phyloP scores from a whole-genome alignment of 2,797 vertebrate genomes.

The Megalops cyprinoides region DNA sequence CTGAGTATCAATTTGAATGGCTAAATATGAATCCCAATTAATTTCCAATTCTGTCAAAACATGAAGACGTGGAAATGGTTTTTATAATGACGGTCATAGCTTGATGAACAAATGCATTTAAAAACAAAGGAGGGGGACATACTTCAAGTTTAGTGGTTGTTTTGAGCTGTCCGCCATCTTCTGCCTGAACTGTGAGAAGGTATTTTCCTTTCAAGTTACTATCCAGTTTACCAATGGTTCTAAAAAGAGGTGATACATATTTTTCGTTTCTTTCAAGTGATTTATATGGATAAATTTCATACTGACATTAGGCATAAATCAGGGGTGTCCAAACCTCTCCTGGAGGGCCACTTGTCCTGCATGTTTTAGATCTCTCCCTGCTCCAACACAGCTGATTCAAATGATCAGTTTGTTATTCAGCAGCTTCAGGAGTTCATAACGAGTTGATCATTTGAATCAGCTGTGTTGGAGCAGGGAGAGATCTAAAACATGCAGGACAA shows the following conservation, averaged over 20 bases:
- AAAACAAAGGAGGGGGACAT: conserved; percentile 1
- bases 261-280: not conserved
- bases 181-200: conserved; percentile 77
- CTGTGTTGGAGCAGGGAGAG: too few relatives aligned
- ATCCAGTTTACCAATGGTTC: conserved; percentile 74
- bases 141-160: conserved; percentile 62
- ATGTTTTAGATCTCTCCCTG: too few relatives aligned
- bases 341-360: too few relatives aligned
- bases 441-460: too few relatives aligned
- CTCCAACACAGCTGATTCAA: too few relatives aligned
- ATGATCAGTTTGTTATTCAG: too few relatives aligned
- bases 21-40: not conserved
- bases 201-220: conserved; percentile 80
- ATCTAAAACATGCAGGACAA: too few relatives aligned
- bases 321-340: too few relatives aligned
- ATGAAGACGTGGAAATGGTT: not conserved
- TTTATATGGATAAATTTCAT: not conserved
- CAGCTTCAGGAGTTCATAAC: too few relatives aligned
- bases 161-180: conserved; percentile 61
- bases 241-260: conserved; percentile 50
- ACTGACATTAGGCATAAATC: too few relatives aligned
- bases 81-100: not conserved
- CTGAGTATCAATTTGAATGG: not conserved
- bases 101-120: not conserved
- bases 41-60: too few relatives aligned